phyloP scores from a whole-genome alignment of 2,797 vertebrate species.

The Enteromius paludinosus region DNA sequence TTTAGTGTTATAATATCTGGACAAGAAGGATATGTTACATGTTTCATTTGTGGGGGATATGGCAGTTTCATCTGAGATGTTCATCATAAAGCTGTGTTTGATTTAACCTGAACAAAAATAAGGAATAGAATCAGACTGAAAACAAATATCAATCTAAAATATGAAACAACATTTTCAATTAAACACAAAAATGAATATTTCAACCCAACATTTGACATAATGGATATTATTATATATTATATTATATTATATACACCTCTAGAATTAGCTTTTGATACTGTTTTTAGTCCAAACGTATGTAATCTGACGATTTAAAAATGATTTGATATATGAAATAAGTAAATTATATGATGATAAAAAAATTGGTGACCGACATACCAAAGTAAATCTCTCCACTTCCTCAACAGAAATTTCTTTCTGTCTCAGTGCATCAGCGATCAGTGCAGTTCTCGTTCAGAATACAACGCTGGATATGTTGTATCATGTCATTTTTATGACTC shows the following conservation, averaged over 20 bases:
- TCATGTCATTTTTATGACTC: no score
- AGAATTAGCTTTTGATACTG: neutral
- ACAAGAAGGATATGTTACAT: neutral
- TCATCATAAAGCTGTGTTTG: no score
- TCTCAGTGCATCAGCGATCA: no score
- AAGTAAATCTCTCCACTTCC: no score
- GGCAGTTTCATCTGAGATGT: no score
- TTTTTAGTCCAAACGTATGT: neutral
- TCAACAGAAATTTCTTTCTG: no score
- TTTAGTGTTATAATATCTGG: neutral
- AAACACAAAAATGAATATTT: neutral
- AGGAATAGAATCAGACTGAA: neutral
- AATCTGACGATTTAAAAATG: neutral
- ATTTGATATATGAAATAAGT: neutral
- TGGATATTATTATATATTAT: neutral
- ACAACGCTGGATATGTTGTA: no score
- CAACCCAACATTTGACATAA: neutral
- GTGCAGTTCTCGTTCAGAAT: no score
- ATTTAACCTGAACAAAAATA: neutral
- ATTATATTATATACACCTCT: neutral
- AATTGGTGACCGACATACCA: neutral
- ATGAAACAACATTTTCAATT: neutral
- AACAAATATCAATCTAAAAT: neutral
- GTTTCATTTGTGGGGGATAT: neutral
- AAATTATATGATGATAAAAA: neutral